Evolutionary conservation across 2,888 invertebrate genomes (phyloP), one percentile per base, ranked within the genome.

Genomic region (Drosophila vallismaia): DNA sequence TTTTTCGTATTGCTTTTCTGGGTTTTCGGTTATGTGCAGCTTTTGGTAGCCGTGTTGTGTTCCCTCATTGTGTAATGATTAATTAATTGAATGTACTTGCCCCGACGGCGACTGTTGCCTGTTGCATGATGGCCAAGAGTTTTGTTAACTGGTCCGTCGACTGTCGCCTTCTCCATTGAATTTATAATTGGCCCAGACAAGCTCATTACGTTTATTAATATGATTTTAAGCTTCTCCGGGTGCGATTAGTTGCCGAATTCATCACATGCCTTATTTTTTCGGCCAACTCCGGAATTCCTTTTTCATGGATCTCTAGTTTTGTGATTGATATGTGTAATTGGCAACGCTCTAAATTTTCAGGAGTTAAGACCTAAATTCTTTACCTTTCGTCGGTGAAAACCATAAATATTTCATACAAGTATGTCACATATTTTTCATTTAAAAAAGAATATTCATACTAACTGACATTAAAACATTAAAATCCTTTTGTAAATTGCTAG

Each of bases 61-160:
- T 71, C 70, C 60, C 66, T 76, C 67, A 49, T 67, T 68, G 49
- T 82, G 85, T 87, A 87, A 87, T 82, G 82, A 82, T 82, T 82
- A 82, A 82, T 82, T 87, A 82, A 85, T 68, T 64, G 52, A 73
- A 54, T 44, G 42, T 56, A 64, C 82, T 85, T 85, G 85, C 31
- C 10, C 29, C 46, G 71, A 24, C 38, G 26, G 38, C 48, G 19
- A 57, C 45, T 36, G 40, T 51, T 52, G 66, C 63, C 63, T 64
- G 63, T 64, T 64, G 63, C 66, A 56, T 56, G 66, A 76, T 76
- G 78, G 82, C 85, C 78, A 85, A 81, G 50, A 52, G 52, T 50
- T 38, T 55, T 76, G 50, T 69, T 68, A 62, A 72, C 59, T 57
- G 59, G 51, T 48, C 55, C 50, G 64, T 29, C 63, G 33, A 38